Percentiles rank a stretch among this genome's conserved stretches.
phyloP scores from a whole-genome alignment of 2,888 invertebrate species.

The Eupithecia abbreviata region DNA sequence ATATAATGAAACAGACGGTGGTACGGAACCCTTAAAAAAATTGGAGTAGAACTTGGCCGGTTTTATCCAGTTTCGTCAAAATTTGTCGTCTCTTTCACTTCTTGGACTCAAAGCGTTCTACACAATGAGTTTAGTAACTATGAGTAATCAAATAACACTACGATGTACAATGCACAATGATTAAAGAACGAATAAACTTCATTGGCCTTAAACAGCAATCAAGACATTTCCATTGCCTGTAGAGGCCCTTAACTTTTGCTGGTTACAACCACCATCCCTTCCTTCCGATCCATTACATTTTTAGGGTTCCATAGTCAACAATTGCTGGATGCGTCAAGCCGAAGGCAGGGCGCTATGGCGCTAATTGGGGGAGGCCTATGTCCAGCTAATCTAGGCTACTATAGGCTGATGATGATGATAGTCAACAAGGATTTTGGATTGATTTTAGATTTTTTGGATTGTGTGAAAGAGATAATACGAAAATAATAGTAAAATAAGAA shows the following conservation, averaged over 20 bases:
- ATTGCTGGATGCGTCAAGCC: too few relatives aligned
- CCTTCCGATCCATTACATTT: background rate
- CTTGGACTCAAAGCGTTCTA: background rate
- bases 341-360: too few relatives aligned
- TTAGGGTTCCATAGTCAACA: background rate
- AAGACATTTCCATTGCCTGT: background rate
- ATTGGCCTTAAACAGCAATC: background rate
- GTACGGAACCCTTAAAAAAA: background rate
- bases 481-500: too few relatives aligned
- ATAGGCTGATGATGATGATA: too few relatives aligned
- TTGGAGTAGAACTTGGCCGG: background rate
- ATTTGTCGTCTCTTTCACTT: background rate
- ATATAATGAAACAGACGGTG: background rate
- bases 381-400: too few relatives aligned
- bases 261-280: background rate
- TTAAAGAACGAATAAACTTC: background rate
- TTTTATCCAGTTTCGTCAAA: background rate
- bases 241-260: background rate
- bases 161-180: too few relatives aligned
- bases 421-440: background rate
- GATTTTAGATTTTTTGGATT: too few relatives aligned
- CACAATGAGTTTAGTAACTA: background rate
- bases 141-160: too few relatives aligned
- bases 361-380: too few relatives aligned
- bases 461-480: background rate